Conservation (phyloP, 2,888 invertebrate genomes). For the Ormyrus nitidulus region DNA sequence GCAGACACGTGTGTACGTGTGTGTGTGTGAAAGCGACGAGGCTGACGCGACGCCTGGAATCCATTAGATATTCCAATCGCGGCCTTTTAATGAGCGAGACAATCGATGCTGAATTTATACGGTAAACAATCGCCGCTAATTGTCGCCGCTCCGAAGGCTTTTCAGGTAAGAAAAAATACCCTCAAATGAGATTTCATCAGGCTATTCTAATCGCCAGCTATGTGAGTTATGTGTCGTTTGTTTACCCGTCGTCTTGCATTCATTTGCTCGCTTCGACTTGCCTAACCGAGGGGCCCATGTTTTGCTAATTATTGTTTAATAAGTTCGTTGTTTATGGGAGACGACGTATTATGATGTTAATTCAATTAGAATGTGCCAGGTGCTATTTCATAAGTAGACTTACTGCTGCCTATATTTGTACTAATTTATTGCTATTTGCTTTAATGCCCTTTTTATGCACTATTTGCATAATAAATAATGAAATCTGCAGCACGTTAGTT, state of each 20-base stretch:
- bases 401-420: neutral
- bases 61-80: constrained; percentile 31
- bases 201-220: constrained; percentile 1
- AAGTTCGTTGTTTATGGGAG: constrained; percentile 17
- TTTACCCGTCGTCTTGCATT: constrained; percentile 10
- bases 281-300: neutral
- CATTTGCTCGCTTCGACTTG: constrained; percentile 1
- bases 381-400: neutral
- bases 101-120: constrained; percentile 17
- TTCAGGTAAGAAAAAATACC: too few relatives aligned
- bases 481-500: neutral
- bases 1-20: too few relatives aligned
- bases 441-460: neutral
- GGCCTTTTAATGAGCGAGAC: constrained; percentile 33
- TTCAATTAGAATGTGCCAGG: constrained; percentile 1
- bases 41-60: constrained; percentile 7
- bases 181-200: constrained; percentile 38
- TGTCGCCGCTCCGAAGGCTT: neutral
- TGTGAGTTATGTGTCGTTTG: constrained; percentile 46
- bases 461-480: constrained; percentile 6
- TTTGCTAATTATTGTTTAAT: constrained; percentile 32
- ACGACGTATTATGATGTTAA: constrained; percentile 21
- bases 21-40: too few relatives aligned
- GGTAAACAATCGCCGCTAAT: constrained; percentile 47
- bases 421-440: constrained; percentile 21